A percentile compares a stretch with the other conserved stretches of the same genome.
Evolutionary conservation across 2,888 invertebrate genomes (phyloP).

Genomic region (Drosophila gaucha): DNA sequence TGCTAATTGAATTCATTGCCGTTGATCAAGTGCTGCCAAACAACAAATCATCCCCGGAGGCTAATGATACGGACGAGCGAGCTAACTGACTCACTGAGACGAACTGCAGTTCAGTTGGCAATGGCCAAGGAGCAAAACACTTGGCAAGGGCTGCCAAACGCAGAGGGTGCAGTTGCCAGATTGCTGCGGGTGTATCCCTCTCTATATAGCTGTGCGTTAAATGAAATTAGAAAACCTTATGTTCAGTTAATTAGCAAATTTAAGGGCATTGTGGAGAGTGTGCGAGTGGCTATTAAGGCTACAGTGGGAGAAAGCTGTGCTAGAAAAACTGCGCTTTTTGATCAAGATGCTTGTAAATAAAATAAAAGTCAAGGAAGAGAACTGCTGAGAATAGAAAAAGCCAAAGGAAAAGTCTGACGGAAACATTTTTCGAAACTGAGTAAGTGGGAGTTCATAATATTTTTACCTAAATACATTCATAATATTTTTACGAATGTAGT

Average conservation of each 20-base stretch:
- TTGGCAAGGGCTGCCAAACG: background rate
- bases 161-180: slow-evolving; percentile 29
- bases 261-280: slow-evolving; percentile 46
- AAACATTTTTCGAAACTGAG: no score
- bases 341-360: background rate
- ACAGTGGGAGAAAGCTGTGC: background rate
- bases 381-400: background rate
- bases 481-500: no score
- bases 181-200: slow-evolving; percentile 4
- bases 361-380: background rate
- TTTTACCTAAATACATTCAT: no score
- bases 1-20: slow-evolving; percentile 82
- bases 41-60: slow-evolving; percentile 79
- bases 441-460: no score
- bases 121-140: slow-evolving; percentile 10
- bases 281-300: slow-evolving; percentile 1
- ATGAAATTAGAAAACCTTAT: slow-evolving; percentile 82
- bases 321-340: background rate
- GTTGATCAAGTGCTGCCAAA: slow-evolving; percentile 81
- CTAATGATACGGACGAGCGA: slow-evolving; percentile 76
- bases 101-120: slow-evolving; percentile 17
- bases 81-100: slow-evolving; percentile 43
- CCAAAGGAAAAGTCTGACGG: no score
- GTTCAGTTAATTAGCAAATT: slow-evolving; percentile 78
- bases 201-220: slow-evolving; percentile 49